Evolutionary conservation across 1,140 invertebrate genomes (phyloP), one percentile per base, ranked within the genome.

Genomic region (Zaprionus tsacasi): DNA sequence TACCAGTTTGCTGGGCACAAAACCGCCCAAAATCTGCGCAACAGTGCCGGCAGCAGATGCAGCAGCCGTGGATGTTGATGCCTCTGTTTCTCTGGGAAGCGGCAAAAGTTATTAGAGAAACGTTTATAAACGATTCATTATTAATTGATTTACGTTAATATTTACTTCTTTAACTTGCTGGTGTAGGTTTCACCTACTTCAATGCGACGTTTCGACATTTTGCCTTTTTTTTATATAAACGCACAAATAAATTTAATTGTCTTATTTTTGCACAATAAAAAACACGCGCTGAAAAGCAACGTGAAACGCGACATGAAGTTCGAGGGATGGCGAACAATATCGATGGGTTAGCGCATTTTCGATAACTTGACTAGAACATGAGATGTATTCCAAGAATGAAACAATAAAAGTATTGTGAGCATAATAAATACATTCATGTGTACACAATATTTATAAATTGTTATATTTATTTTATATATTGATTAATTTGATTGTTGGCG

Each of bases 181-280:
- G 96, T 93, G 92, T 96, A 97, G 4, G 96, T 96, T 92, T 97
- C 96, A 76, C 96, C 94, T 30, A 97, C 95, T 93, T 97, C 96
- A 83, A 97, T 97, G 88, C 96, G 94, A 76, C 96, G 94, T 92
- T 97, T 97, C 17, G 96, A 96, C 96, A 97, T 97, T 43, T 69
- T 69, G 27, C 13, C 17, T 65, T 6, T 10, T 50, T 54, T 36
- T 15, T 45, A 45, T 36, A n/a, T n/a, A 54, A 70, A 57, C 54
- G 48, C 48, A 43, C 55, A 72, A 69, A 54, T 50, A 13, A n/a
- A 54, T 38, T 33, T 6, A 56, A 72, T 64, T 27, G 38, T 27
- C 17, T 55, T 55, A 7, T 66, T 76, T 85, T 72, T 73, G 64
- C 72, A 70, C 79, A 68, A 72, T 36, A 74, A 72, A 83, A 79